A percentile compares a stretch with the other conserved stretches of the same genome.
Conservation (phyloP, 2,113 vertebrate species). For the Anguilla japonica region DNA sequence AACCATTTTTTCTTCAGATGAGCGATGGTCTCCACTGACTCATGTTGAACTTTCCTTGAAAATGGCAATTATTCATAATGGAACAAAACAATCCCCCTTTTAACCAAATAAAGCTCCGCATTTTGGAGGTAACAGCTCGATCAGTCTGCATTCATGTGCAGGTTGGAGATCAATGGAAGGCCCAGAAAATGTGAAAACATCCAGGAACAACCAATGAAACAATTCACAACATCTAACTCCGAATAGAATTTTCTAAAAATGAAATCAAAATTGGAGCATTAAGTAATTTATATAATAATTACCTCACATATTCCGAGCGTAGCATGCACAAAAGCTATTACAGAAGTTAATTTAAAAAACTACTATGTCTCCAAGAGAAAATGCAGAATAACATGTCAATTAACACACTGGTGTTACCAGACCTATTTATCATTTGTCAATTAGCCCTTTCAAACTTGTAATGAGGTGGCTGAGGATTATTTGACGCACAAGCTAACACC, state of each 20-base stretch:
- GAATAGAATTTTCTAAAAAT: not conserved
- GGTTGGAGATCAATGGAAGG: not conserved
- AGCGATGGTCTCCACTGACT: slow-evolving; percentile 68
- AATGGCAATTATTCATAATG: slow-evolving; percentile 45
- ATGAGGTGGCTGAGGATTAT: not conserved
- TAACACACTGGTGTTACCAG: not conserved
- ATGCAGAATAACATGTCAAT: not conserved
- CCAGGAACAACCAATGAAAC: not conserved
- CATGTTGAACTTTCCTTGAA: slow-evolving; percentile 58
- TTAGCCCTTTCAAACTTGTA: not conserved
- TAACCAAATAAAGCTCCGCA: slow-evolving; percentile 43
- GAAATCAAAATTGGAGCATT: not conserved
- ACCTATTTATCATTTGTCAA: not conserved
- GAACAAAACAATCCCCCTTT: slow-evolving; percentile 59
- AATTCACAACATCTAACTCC: not conserved
- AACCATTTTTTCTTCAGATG: slow-evolving; percentile 63
- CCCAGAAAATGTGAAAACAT: not conserved
- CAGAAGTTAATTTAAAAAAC: not conserved
- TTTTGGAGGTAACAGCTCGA: slow-evolving; percentile 22
- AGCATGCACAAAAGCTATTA: not conserved
- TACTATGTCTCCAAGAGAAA: not conserved
- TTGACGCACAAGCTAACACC: not conserved
- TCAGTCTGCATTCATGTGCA: not conserved
- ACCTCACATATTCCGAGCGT: not conserved
- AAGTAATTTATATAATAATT: not conserved